A percentile compares a stretch with the other conserved stretches of the same genome.
Conservation (phyloP, 2,113 vertebrate species). For the Lates calcarifer region DNA sequence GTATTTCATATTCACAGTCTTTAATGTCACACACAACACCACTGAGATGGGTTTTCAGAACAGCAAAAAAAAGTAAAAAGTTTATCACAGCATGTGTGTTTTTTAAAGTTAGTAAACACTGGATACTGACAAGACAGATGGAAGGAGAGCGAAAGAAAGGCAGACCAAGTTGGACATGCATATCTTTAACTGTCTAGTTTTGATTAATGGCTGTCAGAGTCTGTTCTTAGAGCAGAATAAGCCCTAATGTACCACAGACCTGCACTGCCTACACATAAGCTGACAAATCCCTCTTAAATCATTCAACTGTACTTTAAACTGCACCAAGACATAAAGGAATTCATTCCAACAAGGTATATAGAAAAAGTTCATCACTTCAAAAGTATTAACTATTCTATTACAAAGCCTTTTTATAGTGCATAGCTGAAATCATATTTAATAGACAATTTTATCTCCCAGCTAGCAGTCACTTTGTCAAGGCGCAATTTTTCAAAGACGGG, state of each 20-base stretch:
- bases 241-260: neutral
- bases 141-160: neutral
- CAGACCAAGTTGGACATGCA: conserved; percentile 1
- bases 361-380: neutral
- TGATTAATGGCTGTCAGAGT: conserved; percentile 31
- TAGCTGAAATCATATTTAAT: neutral
- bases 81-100: neutral
- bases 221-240: conserved; percentile 19
- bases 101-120: conserved; percentile 1
- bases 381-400: neutral
- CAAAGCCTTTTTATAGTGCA: neutral
- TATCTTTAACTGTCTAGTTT: conserved; percentile 8
- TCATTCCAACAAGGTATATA: neutral
- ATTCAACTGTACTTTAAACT: conserved; percentile 6
- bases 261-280: conserved; percentile 14
- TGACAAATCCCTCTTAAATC: conserved; percentile 11
- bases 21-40: conserved; percentile 3
- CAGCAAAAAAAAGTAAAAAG: neutral
- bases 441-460: neutral
- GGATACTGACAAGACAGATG: conserved; percentile 38
- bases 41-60: neutral
- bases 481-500: neutral
- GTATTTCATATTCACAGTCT: conserved; percentile 5
- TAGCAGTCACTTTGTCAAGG: neutral
- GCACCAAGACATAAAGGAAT: neutral